A percentile compares a stretch with the other conserved stretches of the same genome.
Evolutionary conservation across 2,888 invertebrate genomes (phyloP).

Genomic region (Stomorhina lunata): DNA sequence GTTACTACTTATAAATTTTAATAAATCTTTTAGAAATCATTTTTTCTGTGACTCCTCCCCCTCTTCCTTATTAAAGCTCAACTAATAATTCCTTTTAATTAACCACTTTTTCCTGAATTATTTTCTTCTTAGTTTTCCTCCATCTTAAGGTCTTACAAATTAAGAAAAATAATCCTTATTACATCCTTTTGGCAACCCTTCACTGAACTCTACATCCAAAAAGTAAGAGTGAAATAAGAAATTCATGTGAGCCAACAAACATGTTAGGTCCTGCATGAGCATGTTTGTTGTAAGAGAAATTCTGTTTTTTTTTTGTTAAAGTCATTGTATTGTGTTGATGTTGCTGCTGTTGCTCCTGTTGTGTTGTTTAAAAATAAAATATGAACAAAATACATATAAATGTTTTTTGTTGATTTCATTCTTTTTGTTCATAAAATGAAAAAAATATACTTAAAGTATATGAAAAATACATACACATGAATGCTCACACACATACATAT

Average conservation of each 20-base stretch:
- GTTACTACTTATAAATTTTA: no score
- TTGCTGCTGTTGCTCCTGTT: slow-evolving; percentile 1
- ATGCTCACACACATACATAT: background rate
- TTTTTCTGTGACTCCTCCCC: no score
- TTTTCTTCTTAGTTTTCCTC: background rate
- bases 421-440: slow-evolving; percentile 26
- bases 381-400: slow-evolving; percentile 15
- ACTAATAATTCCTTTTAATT: no score
- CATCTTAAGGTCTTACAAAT: background rate
- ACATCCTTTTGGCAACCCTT: slow-evolving; percentile 41
- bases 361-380: slow-evolving; percentile 44
- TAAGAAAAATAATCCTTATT: background rate
- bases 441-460: slow-evolving; percentile 38
- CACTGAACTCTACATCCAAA: no score
- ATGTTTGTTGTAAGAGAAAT: slow-evolving; percentile 30
- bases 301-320: no score
- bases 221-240: slow-evolving; percentile 48
- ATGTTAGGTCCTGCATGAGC: no score
- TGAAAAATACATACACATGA: background rate
- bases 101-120: background rate
- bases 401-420: background rate
- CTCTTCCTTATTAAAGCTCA: no score
- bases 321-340: no score
- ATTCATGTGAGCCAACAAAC: background rate
- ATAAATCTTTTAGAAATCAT: no score